phyloP scores from a whole-genome alignment of 2,888 invertebrate genomes.

The Criorhina ranunculi region DNA sequence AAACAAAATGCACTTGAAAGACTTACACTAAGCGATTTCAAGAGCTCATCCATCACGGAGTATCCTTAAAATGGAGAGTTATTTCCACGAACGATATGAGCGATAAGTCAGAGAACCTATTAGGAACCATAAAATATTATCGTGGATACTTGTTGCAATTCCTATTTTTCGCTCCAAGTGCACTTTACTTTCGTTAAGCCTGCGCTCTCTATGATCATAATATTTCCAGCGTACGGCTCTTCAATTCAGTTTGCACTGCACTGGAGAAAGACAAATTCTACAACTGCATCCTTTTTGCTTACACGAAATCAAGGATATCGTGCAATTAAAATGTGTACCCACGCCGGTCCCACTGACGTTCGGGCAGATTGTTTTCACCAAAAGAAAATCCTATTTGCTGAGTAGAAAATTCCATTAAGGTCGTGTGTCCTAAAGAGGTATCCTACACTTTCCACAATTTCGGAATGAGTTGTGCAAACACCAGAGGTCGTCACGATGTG shows the following conservation, averaged over 20 bases:
- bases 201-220: neutral
- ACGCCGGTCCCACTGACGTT: neutral
- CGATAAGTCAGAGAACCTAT: neutral
- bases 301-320: constrained; percentile 10
- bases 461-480: constrained; percentile 63
- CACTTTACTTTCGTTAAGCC: constrained; percentile 10
- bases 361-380: constrained; percentile 23
- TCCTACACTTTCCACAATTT: constrained; percentile 47
- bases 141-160: neutral
- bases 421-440: constrained; percentile 38
- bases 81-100: constrained; percentile 1
- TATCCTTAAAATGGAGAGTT: neutral
- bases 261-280: neutral
- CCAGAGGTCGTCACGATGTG: constrained; percentile 58
- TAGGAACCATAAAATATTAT: constrained; percentile 3
- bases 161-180: constrained; percentile 1
- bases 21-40: constrained; percentile 2
- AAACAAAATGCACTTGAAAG: neutral
- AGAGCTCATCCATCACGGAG: constrained; percentile 18
- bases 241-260: constrained; percentile 17
- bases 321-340: constrained; percentile 22
- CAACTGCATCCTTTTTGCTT: neutral
- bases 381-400: constrained; percentile 62
- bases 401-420: constrained; percentile 69
- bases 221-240: neutral